Evolutionary conservation across 2,888 invertebrate species (phyloP), one percentile per base, ranked within the genome.

Genomic region (Phania funesta): DNA sequence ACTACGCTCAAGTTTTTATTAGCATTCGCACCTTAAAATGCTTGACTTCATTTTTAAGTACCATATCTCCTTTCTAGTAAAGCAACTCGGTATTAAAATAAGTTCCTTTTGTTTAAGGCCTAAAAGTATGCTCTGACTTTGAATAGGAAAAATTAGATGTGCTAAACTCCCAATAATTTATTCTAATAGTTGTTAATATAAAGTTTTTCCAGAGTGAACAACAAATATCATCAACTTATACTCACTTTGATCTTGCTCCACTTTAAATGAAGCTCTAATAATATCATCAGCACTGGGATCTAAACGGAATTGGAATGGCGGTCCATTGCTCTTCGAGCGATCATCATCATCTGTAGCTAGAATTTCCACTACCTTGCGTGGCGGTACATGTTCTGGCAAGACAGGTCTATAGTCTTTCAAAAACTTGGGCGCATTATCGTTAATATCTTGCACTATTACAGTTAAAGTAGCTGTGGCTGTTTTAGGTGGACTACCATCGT

Each of bases 211-310:
- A n/a, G n/a, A n/a, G n/a, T n/a, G n/a, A n/a, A n/a, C n/a, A n/a
- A n/a, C n/a, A n/a, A 38, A 38, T 1, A 38, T 38, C n/a, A 38
- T 38, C 4, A 13, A n/a, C n/a, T 13, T 38, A 13, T 38, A 44
- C 41, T 44, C 91, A 96, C 96, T 97, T 92, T 97, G 97, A 92
- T 98, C 97, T 92, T 98, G 98, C 91, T 97, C 97, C 68, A 99
- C 97, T 93, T 97, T 97, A 91, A 99, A 98, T 26, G 98, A 97
- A 38, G 97, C 96, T 87, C 97, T 93, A 84, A 98, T 98, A 84
- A 97, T 95, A 89, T 98, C 98, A 90, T 97, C 97, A 3, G 97
- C 97, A 86, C 97, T 97, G 44, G 98, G 97, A 88, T 98, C 98
- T 92, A 98, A 93, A 86, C 97, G 93, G 92, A 99, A 96, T 87